Conservation (phyloP, 2,888 invertebrate species). For the Epinotia ramella region DNA sequence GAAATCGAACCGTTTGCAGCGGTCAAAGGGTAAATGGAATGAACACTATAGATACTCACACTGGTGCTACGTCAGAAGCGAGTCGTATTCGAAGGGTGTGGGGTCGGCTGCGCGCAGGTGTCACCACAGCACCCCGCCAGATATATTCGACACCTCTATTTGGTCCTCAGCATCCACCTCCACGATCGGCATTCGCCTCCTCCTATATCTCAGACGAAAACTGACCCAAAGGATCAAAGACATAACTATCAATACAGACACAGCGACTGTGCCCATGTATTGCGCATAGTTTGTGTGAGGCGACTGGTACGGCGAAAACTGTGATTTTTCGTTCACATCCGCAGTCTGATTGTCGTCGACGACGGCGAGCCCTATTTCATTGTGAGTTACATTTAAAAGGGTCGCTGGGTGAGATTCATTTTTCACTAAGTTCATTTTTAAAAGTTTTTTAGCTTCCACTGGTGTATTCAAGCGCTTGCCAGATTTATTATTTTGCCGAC, state of each 20-base stretch:
- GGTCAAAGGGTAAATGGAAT: slow-evolving; percentile 4
- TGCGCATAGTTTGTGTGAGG: slow-evolving; percentile 67
- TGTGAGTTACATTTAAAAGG: slow-evolving; percentile 55
- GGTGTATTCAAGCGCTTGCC: slow-evolving; percentile 76
- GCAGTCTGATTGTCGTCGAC: slow-evolving; percentile 57
- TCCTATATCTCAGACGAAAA: slow-evolving; percentile 73
- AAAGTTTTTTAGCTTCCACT: slow-evolving; percentile 54
- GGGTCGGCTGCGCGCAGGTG: slow-evolving; percentile 85
- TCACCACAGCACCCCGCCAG: slow-evolving; percentile 90
- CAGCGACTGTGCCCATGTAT: slow-evolving; percentile 85
- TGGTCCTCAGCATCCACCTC: slow-evolving; percentile 72
- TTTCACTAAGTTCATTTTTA: slow-evolving; percentile 50
- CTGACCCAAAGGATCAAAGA: slow-evolving; percentile 84
- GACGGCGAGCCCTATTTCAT: slow-evolving; percentile 57
- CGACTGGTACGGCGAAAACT: slow-evolving; percentile 74
- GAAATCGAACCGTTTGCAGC: neutral
- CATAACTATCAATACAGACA: slow-evolving; percentile 83
- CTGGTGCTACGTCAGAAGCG: slow-evolving; percentile 83
- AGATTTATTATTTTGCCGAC: slow-evolving; percentile 60
- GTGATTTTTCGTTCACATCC: slow-evolving; percentile 69
- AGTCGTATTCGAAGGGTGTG: slow-evolving; percentile 85
- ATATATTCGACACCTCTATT: slow-evolving; percentile 87
- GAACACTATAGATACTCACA: slow-evolving; percentile 66
- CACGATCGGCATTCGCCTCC: slow-evolving; percentile 66
- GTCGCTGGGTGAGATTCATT: slow-evolving; percentile 54